Percentiles rank a stretch among this genome's conserved stretches.
phyloP scores from a whole-genome alignment of 2,888 invertebrate species.

The Corythucha ciliata region DNA sequence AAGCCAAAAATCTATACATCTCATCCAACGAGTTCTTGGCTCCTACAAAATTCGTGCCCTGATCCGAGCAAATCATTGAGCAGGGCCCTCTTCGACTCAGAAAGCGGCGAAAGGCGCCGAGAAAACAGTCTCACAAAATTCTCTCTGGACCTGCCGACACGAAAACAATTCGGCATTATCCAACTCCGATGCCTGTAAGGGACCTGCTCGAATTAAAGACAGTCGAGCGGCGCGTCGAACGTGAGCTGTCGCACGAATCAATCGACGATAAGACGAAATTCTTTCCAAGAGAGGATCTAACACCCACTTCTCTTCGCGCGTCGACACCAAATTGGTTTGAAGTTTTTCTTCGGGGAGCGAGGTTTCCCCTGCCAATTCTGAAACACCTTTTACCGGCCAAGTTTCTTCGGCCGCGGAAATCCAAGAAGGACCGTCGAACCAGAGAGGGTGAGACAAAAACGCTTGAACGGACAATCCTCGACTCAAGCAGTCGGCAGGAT shows the following conservation, averaged over 20 bases:
- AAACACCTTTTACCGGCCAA: neutral
- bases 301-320: neutral
- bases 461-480: neutral
- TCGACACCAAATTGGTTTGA: neutral
- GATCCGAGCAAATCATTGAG: conserved; percentile 34
- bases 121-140: conserved; percentile 29
- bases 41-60: conserved; percentile 39
- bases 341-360: neutral
- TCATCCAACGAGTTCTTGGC: conserved; percentile 27
- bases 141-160: neutral
- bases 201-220: neutral
- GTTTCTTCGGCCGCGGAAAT: neutral
- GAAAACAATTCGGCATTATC: neutral
- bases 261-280: neutral
- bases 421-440: conserved; percentile 4
- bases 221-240: neutral
- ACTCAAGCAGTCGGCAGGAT: conserved; percentile 4
- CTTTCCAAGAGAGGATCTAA: neutral
- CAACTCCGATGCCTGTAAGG: neutral
- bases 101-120: conserved; percentile 36
- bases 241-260: neutral
- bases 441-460: neutral
- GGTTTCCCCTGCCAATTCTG: neutral
- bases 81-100: conserved; percentile 33
- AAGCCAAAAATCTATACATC: neutral